Conservation (phyloP, 2,113 vertebrate genomes). For the Trichechus manatus region DNA sequence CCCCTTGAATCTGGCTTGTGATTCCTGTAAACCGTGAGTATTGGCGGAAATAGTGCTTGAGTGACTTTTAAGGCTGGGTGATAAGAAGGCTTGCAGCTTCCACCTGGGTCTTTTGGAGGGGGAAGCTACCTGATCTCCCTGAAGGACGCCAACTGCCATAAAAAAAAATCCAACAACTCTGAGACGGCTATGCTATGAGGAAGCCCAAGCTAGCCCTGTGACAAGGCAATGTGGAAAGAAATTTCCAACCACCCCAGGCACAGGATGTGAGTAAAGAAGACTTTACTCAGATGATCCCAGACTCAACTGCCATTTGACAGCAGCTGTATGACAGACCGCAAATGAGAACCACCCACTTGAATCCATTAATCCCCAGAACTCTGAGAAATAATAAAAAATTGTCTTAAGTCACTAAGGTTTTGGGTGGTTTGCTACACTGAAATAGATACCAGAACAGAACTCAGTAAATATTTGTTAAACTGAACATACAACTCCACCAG, state of each 20-base stretch:
- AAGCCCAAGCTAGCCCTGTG: neutral
- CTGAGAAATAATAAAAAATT: neutral
- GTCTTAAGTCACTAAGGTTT: too few relatives aligned
- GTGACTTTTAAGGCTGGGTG: neutral
- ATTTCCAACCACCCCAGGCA: neutral
- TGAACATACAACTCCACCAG: neutral
- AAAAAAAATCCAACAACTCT: neutral
- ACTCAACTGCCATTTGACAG: neutral
- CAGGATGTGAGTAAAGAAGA: neutral
- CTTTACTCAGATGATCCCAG: neutral
- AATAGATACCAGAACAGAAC: conserved; percentile 5
- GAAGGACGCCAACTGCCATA: neutral
- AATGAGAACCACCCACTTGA: neutral
- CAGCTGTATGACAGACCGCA: neutral
- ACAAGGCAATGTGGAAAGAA: neutral
- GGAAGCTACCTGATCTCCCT: neutral
- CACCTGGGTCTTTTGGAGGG: neutral
- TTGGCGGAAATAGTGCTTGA: neutral
- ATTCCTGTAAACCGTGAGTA: neutral
- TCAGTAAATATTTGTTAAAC: neutral
- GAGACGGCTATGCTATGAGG: neutral
- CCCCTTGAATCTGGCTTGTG: neutral
- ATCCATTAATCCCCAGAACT: neutral
- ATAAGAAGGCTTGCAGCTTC: neutral
- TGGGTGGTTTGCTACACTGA: neutral